Conservation (phyloP, 64 coral and sea anemone species). For the Cladopsammia gracilis region DNA sequence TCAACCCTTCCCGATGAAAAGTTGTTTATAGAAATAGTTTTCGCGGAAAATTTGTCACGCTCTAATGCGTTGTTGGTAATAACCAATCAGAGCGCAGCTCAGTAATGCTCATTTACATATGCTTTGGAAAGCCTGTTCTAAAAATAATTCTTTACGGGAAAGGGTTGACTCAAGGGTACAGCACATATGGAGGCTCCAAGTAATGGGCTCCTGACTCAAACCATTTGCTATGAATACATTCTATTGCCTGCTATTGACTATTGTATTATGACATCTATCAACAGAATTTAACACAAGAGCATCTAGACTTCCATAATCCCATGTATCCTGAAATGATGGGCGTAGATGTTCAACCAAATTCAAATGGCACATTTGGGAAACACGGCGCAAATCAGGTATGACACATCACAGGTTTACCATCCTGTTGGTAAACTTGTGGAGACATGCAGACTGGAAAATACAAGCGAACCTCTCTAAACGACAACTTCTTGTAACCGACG, state of each 20-base stretch:
- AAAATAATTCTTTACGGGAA: too few species aligned
- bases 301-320: not conserved
- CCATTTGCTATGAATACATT: not conserved
- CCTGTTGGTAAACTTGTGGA: too few species aligned
- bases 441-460: not conserved
- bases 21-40: not conserved
- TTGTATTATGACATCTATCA: not conserved
- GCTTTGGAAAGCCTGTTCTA: too few species aligned
- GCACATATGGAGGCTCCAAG: too few species aligned
- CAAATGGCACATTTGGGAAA: not conserved
- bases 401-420: too few species aligned
- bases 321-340: not conserved
- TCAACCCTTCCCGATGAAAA: not conserved
- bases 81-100: too few species aligned
- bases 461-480: not conserved
- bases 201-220: not conserved
- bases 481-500: too few species aligned
- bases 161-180: too few species aligned
- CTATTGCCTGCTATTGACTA: not conserved
- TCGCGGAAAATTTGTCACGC: too few species aligned
- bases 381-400: not conserved
- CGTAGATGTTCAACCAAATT: not conserved
- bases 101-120: too few species aligned
- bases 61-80: too few species aligned
- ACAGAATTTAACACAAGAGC: not conserved